Evolutionary conservation across 2,113 vertebrate genomes (phyloP), one percentile per base, ranked within the genome.

Genomic region (Dicrurus megarhynchus): DNA sequence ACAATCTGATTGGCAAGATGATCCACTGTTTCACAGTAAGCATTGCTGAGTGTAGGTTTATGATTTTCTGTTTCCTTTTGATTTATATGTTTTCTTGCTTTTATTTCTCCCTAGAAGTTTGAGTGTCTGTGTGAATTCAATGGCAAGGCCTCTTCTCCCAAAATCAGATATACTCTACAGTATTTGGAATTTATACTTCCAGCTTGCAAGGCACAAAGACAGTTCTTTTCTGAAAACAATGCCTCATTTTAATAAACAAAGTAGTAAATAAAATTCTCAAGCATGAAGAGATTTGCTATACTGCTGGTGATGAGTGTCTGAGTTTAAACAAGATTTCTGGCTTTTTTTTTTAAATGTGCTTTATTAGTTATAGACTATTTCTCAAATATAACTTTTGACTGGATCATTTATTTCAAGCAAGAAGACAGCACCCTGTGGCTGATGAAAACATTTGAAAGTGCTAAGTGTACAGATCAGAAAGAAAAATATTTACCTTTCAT

Each of bases 401-500:
- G 50, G 76, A 65, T 59, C 1, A 55, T 88, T 91, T 85, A 49
- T 88, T 94, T 95, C 70, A 93, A 83, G 41, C 16, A 90, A 80
- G 59, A 85, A 26, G 32, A 65, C 39, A 87, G 53, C 81, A 85
- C 69, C 42, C 39, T 90, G 55, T 47, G 55, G 82, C 55, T 86
- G 55, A 80, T 59, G 68, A 92, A 96, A 93, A 90, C 52, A 67
- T 88, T 86, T 94, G 39, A 35, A 95, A 95, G 56, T 84, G 64
- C 52, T 88, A 77, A 90, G 47, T 56, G n/a, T 77, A 83, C 63
- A 81, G n/a, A 61, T 86, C 82, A 91, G 79, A 91, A 93, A 80
- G 30, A 67, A 96, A 95, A 93, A 97, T 93, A 93, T 96, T 97
- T 93, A 77, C 26, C 9, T 96, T 96, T 86, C 52, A 70, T 63